phyloP scores from a whole-genome alignment of 2,888 invertebrate species.

The Protophormia terraenovae region DNA sequence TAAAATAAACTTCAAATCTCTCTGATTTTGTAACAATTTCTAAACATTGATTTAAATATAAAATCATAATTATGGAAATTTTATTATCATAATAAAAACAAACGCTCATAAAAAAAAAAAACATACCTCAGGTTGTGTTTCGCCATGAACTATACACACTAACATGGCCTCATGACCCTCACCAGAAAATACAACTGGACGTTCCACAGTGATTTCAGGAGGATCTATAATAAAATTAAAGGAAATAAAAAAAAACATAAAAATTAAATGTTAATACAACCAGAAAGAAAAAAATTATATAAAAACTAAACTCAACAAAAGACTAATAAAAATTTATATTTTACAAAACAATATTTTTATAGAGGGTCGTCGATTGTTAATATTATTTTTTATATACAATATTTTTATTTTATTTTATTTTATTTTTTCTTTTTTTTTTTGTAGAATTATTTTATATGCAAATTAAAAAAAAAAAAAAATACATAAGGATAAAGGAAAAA shows the following conservation, averaged over 20 bases:
- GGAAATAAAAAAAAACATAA: slow-evolving; percentile 14
- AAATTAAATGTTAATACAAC: slow-evolving; percentile 37
- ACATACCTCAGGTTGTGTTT: slow-evolving; percentile 86
- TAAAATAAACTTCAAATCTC: too few relatives aligned
- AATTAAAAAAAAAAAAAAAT: background rate
- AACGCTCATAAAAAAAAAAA: slow-evolving; percentile 69
- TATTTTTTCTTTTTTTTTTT: too few relatives aligned
- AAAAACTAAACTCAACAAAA: slow-evolving; percentile 34
- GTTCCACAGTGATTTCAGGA: slow-evolving; percentile 83
- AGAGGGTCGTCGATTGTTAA: slow-evolving; percentile 18
- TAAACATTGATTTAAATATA: slow-evolving; percentile 3
- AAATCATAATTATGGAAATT: slow-evolving; percentile 42
- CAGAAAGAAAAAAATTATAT: background rate
- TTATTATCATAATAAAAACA: slow-evolving; percentile 66
- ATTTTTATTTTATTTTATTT: too few relatives aligned
- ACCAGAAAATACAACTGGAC: slow-evolving; percentile 85
- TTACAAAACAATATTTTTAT: slow-evolving; percentile 45
- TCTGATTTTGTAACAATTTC: background rate
- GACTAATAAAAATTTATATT: slow-evolving; percentile 36
- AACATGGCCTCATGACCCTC: slow-evolving; percentile 86
- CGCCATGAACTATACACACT: slow-evolving; percentile 87
- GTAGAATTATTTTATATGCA: background rate
- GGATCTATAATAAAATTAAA: slow-evolving; percentile 75
- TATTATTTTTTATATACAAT: slow-evolving; percentile 27
- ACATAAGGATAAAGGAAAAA: background rate